Evolutionary conservation across 2,888 invertebrate species (phyloP), one percentile per base, ranked within the genome.

Genomic region (Eupithecia abbreviata): DNA sequence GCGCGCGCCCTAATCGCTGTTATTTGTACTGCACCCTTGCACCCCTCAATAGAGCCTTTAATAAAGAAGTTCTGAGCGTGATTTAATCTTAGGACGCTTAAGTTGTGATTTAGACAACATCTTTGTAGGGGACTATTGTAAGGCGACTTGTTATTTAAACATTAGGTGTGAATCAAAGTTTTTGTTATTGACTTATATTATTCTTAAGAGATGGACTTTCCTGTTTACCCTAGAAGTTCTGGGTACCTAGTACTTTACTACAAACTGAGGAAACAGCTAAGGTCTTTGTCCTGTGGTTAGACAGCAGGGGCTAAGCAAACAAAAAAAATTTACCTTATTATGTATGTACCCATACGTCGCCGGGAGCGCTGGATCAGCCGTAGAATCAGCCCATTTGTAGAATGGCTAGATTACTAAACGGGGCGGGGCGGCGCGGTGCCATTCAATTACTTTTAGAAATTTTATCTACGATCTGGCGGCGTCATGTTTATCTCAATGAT

Each of bases 21-120:
- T 87, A 88, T 89, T 88, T 87, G 87, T 85, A 88, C 86, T 88
- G 86, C 85, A 87, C 87, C 89, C 87, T 79, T 77, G 77, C 71
- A 78, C 67, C 78, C 82, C 82, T 77, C 72, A 18, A 77, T 73
- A 73, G 30, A 73, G 62, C 55, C 67, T 73, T 65, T 73, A 74
- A 78, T 78, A 79, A 76, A 74, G 70, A 73, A 73, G 72, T 62
- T 49, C 73, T 49, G 68, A 45, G 45, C 65, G 73, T 74, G 75
- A 76, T 78, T 74, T 74, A 73, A 78, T 76, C 78, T 74, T 41
- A 66, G 73, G 71, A 55, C 62, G 62, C 62, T 78, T 78, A 75
- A 73, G 66, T 55, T 75, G 72, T 72, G 72, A 76, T 76, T 72
- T 69, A 76, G 68, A 69, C 72, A 67, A 41, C 55, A 49, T 76